phyloP scores from a whole-genome alignment of 2,888 invertebrate species.

The Synanthedon myopaeformis region DNA sequence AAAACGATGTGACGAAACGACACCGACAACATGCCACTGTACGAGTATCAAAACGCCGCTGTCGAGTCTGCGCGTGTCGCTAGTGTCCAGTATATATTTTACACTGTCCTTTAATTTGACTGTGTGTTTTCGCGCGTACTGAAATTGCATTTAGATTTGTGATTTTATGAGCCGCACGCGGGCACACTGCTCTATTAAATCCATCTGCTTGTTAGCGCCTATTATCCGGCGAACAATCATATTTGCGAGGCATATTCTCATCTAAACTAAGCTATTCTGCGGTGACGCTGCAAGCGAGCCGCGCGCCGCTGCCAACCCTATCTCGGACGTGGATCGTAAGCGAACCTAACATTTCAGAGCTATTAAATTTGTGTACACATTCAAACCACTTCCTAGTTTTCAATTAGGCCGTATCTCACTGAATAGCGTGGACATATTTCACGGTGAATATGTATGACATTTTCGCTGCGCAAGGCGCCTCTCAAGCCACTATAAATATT shows the following conservation, averaged over 20 bases:
- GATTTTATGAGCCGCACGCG: neutral
- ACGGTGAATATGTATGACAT: constrained; percentile 7
- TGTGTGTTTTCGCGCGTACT: too few relatives aligned
- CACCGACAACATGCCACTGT: too few relatives aligned
- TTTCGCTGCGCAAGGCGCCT: neutral
- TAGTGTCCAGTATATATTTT: too few relatives aligned
- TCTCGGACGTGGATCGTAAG: constrained; percentile 23
- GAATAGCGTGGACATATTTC: constrained; percentile 10
- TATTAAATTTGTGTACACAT: neutral
- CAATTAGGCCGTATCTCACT: constrained; percentile 20
- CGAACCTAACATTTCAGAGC: neutral
- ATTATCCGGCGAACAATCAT: neutral
- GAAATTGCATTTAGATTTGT: too few relatives aligned
- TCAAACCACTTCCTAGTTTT: constrained; percentile 29
- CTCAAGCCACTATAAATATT: neutral
- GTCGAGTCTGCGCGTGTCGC: too few relatives aligned
- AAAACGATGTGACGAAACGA: too few relatives aligned
- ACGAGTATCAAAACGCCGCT: too few relatives aligned
- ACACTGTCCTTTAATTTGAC: too few relatives aligned
- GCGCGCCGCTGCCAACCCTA: constrained; percentile 5
- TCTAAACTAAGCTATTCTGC: neutral
- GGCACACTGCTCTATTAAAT: neutral
- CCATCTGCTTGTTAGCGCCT: neutral
- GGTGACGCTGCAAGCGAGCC: neutral
- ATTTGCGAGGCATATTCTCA: neutral